Conservation (phyloP, 2,113 vertebrate genomes). For the Alouatta palliata region DNA sequence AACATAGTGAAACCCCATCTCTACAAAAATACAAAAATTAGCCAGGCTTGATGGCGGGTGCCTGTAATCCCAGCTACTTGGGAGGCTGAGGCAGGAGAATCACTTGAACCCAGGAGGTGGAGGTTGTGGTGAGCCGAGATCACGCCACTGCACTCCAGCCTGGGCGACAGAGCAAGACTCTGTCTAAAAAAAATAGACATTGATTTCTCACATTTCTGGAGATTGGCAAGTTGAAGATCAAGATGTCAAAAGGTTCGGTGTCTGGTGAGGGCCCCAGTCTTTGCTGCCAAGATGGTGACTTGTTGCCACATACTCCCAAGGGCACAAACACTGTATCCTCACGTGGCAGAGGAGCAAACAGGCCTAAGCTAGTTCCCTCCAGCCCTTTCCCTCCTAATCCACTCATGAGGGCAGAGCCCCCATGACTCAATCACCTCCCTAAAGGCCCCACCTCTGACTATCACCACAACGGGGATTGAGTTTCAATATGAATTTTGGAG, state of each 20-base stretch:
- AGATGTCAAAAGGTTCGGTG: neutral
- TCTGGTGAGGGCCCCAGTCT: neutral
- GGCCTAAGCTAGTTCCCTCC: neutral
- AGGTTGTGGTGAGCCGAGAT: no score
- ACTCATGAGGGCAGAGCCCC: neutral
- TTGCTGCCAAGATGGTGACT: neutral
- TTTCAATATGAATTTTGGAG: neutral
- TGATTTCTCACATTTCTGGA: neutral
- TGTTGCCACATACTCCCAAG: neutral
- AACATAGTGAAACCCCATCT: no score
- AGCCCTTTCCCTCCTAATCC: neutral
- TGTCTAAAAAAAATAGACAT: neutral
- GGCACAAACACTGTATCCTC: rapidly evolving
- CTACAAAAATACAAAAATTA: no score
- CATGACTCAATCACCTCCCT: neutral
- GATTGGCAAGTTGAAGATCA: neutral
- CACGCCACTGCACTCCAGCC: no score
- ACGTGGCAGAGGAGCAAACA: neutral
- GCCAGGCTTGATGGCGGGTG: no score
- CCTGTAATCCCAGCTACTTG: no score
- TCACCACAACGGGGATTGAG: neutral
- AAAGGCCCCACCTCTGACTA: neutral
- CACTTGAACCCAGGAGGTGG: no score
- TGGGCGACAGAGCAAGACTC: no score
- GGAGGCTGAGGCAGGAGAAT: no score